Conservation (phyloP, 2,113 vertebrate genomes). For the Prietella phreatophila region DNA sequence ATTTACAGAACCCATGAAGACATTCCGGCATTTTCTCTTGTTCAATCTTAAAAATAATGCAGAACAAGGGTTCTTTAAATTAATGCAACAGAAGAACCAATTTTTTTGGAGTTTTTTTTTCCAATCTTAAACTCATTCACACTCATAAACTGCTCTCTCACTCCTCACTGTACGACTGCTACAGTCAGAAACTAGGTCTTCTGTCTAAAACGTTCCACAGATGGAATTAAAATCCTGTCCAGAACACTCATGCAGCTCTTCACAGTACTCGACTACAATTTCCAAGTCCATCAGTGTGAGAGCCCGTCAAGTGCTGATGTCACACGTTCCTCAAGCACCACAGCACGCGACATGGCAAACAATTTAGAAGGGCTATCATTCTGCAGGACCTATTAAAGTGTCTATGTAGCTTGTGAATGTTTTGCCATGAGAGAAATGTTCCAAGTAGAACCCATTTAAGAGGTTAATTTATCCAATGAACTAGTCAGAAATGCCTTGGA, state of each 20-base stretch:
- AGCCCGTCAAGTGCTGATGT: constrained; percentile 40
- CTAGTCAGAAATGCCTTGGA: neutral
- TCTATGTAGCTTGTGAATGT: neutral
- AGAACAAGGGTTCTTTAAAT: neutral
- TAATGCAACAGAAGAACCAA: neutral
- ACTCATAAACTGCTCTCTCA: neutral
- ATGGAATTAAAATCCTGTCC: constrained; percentile 29
- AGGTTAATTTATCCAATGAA: neutral
- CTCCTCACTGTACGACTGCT: constrained; percentile 21
- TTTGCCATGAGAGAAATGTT: neutral
- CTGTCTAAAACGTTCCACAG: constrained; percentile 21
- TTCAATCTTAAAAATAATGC: neutral
- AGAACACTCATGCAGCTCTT: constrained; percentile 37
- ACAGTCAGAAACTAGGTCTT: neutral
- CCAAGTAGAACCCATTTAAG: neutral
- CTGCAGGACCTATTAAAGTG: neutral
- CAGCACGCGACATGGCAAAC: constrained; percentile 22
- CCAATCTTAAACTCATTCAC: neutral
- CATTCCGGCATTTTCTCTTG: neutral
- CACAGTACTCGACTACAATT: constrained; percentile 21
- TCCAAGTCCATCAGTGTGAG: constrained; percentile 32
- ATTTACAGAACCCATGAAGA: neutral
- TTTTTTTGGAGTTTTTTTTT: constrained; percentile 5
- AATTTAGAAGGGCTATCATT: neutral
- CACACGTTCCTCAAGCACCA: constrained; percentile 39